A percentile compares a stretch with the other conserved stretches of the same genome.
These are phyloP conservation scores for human DNA, from an alignment of 2,113 vertebrate species.

Conservation along the genomic window GRCh38 chr13:43141001-43141500, in stretches of 20 bases:
- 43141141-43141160: neutral
- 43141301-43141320: neutral
- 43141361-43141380: neutral
- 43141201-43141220: neutral
- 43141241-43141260: too few species aligned
- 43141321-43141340: neutral
- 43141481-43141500: neutral
- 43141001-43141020: neutral
- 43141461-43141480: neutral
- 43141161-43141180: neutral
- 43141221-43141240: neutral
- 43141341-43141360: neutral
- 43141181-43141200: neutral
- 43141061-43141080: neutral
- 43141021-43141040: neutral
- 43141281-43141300: neutral
- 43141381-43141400: neutral
- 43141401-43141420: neutral
- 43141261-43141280: neutral
- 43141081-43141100: too few species aligned
- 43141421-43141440: neutral
- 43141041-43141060: neutral
- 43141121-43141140: neutral
- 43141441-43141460: neutral
- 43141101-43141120: neutral